Conservation (phyloP, 2,888 invertebrate species). For the Ectemnius lituratus region DNA sequence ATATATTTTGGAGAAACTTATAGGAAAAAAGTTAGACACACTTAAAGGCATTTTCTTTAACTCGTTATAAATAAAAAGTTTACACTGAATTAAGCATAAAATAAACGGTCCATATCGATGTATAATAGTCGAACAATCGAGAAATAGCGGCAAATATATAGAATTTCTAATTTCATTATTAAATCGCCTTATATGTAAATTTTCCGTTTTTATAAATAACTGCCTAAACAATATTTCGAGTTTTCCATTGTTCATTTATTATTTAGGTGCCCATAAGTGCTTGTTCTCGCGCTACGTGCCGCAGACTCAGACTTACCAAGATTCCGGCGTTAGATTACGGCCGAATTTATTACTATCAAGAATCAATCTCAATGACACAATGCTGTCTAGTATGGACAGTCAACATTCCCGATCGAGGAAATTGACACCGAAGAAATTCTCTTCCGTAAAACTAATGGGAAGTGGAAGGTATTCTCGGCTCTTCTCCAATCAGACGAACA, state of each 20-base stretch:
- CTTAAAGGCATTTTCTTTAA: no score
- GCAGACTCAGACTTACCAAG: conserved; percentile 30
- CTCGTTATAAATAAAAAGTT: no score
- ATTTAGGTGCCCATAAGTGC: conserved; percentile 55
- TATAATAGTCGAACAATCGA: no score
- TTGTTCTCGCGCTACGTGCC: conserved; percentile 64
- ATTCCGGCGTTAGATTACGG: conserved; percentile 37
- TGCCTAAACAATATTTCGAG: conserved; percentile 6
- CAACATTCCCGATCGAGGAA: conserved; percentile 21
- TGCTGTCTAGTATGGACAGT: conserved; percentile 38
- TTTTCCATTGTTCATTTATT: conserved; percentile 6
- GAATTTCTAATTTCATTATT: no score
- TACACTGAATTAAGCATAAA: no score
- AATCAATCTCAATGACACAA: conserved; percentile 61
- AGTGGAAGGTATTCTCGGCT: conserved; percentile 66
- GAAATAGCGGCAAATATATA: no score
- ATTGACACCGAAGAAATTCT: conserved; percentile 33
- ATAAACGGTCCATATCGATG: no score
- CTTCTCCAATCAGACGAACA: conserved; percentile 55
- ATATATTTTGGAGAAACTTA: no score
- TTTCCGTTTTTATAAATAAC: no score
- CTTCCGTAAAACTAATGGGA: conserved; percentile 46
- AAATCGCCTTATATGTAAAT: no score
- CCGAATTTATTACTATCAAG: conserved; percentile 55
- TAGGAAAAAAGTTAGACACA: no score